A percentile compares a stretch with the other conserved stretches of the same genome.
phyloP scores from a whole-genome alignment of 2,888 invertebrate genomes.

The Gnatocerus cornutus region DNA sequence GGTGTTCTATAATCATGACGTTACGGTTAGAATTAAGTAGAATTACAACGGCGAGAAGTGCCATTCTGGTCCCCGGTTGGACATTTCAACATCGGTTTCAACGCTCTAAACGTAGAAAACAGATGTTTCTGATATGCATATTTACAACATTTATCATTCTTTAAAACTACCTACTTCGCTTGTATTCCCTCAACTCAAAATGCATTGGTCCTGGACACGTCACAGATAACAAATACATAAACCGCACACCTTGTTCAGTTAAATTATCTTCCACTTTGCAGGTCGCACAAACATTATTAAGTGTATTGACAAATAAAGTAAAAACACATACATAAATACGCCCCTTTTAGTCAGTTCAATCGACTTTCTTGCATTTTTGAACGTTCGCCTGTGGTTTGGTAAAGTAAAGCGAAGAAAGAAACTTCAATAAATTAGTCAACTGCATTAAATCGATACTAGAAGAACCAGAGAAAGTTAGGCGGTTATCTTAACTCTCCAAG shows the following conservation, averaged over 20 bases:
- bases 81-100: slow-evolving; percentile 50
- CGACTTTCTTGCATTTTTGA: not conserved
- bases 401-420: not conserved
- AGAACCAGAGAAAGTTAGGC: not conserved
- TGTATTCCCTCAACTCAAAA: slow-evolving; percentile 32
- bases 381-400: not conserved
- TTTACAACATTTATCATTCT: slow-evolving; percentile 55
- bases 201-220: slow-evolving; percentile 28
- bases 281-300: slow-evolving; percentile 7
- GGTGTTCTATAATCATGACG: slow-evolving; percentile 43
- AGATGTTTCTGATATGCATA: slow-evolving; percentile 56
- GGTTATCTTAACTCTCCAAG: not conserved
- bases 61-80: slow-evolving; percentile 47
- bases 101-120: slow-evolving; percentile 51
- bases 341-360: not conserved
- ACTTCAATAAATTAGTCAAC: slow-evolving; percentile 4
- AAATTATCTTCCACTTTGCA: slow-evolving; percentile 12
- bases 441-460: not conserved
- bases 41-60: slow-evolving; percentile 48
- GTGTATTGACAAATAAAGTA: not conserved
- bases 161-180: slow-evolving; percentile 48
- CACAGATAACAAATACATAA: slow-evolving; percentile 26
- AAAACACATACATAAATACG: no score
- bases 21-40: slow-evolving; percentile 45
- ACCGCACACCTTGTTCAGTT: slow-evolving; percentile 27